phyloP scores from a whole-genome alignment of 2,113 vertebrate genomes.

The Zapus hudsonius region DNA sequence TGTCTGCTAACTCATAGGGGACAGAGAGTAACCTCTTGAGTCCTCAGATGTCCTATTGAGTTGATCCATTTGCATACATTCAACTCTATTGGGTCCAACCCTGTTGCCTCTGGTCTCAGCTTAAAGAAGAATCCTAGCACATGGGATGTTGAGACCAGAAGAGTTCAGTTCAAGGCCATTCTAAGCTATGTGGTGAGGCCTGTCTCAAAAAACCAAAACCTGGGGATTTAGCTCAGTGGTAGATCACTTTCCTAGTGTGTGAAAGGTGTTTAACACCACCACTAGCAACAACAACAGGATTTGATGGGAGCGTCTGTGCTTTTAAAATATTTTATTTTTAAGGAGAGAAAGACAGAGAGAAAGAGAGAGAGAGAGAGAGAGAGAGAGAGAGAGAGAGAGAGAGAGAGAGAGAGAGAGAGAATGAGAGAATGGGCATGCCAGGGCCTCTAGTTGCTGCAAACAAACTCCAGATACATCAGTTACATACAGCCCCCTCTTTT shows the following conservation, averaged over 20 bases:
- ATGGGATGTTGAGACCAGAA: background rate
- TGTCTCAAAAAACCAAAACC: background rate
- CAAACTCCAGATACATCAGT: too few species aligned
- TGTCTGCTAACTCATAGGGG: background rate
- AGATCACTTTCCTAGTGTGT: background rate
- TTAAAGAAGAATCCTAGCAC: background rate
- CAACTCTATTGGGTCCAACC: background rate
- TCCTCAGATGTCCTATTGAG: background rate
- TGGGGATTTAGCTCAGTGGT: background rate
- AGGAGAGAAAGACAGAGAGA: too few species aligned
- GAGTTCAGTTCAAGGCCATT: background rate
- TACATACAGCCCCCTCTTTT: too few species aligned
- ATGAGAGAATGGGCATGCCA: too few species aligned
- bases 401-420: too few species aligned
- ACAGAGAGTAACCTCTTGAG: background rate
- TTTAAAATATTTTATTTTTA: too few species aligned
- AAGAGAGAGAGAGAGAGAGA: too few species aligned
- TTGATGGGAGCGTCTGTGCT: background rate
- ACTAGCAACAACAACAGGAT: background rate
- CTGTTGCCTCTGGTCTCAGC: background rate
- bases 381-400: too few species aligned
- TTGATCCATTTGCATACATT: background rate
- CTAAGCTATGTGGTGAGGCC: background rate
- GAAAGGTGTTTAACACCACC: too few species aligned
- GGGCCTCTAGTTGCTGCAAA: too few species aligned